phyloP scores from a whole-genome alignment of 2,797 vertebrate species.

The Botia almorhae region DNA sequence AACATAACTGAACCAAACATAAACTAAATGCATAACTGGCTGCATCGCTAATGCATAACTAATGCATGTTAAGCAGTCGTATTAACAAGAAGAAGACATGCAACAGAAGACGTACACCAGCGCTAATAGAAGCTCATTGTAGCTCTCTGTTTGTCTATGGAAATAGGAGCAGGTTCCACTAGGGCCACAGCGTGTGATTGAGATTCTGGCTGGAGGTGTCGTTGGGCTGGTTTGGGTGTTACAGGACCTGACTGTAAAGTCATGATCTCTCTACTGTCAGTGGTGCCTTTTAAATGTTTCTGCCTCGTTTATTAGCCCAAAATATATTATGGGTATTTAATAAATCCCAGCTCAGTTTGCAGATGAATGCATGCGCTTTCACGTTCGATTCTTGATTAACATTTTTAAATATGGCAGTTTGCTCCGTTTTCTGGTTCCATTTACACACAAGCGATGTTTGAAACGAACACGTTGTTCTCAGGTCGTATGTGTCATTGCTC shows the following conservation, averaged over 20 bases:
- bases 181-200: slow-evolving; percentile 11
- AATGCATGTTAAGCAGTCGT: neutral
- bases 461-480: neutral
- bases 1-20: no score
- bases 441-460: neutral
- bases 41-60: neutral
- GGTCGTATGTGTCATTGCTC: neutral
- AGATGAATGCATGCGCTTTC: neutral
- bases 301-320: neutral
- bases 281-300: neutral
- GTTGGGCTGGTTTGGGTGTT: slow-evolving; percentile 28
- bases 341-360: no score
- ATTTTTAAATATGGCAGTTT: neutral
- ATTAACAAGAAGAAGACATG: neutral
- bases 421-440: neutral
- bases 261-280: no score
- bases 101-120: neutral
- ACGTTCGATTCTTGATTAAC: neutral
- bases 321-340: neutral
- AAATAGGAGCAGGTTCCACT: slow-evolving; percentile 2
- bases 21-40: neutral
- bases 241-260: neutral
- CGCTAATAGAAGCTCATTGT: slow-evolving; percentile 34
- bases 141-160: slow-evolving; percentile 40
- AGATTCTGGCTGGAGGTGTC: neutral